A percentile compares a stretch with the other conserved stretches of the same genome.
phyloP scores from a whole-genome alignment of 2,113 vertebrate genomes.

The Capreolus pygargus region DNA sequence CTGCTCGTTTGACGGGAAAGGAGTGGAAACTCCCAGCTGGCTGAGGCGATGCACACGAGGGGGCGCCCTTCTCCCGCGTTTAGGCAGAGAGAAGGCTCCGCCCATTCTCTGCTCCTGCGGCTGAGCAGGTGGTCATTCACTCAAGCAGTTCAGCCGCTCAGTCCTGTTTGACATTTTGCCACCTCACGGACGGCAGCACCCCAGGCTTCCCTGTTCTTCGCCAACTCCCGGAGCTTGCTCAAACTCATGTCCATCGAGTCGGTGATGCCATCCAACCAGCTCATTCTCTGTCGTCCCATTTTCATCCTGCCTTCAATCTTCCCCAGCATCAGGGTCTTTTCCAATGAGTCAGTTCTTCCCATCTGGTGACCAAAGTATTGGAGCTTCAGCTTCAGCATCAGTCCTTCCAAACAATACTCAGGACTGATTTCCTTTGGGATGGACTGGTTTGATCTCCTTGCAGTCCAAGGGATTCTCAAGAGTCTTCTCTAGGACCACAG shows the following conservation, averaged over 20 bases:
- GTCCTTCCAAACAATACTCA: neutral
- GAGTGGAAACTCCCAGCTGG: rapidly evolving
- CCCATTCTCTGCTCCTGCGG: too few species aligned
- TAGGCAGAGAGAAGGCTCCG: neutral
- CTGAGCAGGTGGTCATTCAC: rapidly evolving
- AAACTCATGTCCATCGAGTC: neutral
- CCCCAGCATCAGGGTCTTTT: neutral
- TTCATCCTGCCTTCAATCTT: neutral
- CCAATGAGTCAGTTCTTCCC: neutral
- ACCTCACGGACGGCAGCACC: neutral
- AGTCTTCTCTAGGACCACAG: neutral
- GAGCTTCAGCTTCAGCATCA: neutral
- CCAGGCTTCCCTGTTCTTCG: neutral
- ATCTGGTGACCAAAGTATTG: neutral
- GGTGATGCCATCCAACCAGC: neutral
- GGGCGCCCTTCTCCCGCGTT: neutral
- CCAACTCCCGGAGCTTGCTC: neutral
- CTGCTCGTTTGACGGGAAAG: neutral
- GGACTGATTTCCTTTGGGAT: neutral
- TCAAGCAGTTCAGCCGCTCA: neutral
- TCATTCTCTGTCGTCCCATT: neutral
- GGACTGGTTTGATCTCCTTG: neutral
- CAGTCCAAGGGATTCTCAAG: neutral
- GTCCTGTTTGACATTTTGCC: neutral
- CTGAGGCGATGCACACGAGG: neutral